Evolutionary conservation across 2,888 invertebrate genomes (phyloP), one percentile per base, ranked within the genome.

Genomic region (Eupeodes luniger): DNA sequence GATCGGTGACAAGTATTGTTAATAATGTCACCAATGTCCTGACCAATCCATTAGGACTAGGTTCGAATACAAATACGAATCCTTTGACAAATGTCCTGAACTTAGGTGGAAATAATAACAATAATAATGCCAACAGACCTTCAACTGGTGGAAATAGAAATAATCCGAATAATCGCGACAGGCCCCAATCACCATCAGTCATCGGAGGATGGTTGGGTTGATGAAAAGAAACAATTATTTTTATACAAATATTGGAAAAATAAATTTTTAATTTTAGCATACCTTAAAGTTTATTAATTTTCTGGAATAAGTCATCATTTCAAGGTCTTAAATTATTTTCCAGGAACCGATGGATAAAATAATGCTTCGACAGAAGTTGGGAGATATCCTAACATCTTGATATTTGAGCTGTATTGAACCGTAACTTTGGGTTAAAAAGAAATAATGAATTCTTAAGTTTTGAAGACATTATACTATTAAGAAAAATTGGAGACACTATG

Each of bases 1-100:
- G 81, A 0, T 57, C 78, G 3, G 53, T 91, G 2, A 85, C 89
- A 16, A 91, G 90, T 12, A 90, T 91, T 44, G 64, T 93, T 40
- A 90, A 89, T 47, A 91, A 89, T 53, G 84, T 90, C 14, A 44
- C 40, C 11, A 72, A 72, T 59, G 27, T 72, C 6, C 12, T 72
- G 27, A 72, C 47, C 27, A 72, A 59, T 59, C 57, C 72, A 47
- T 49, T 72, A 7, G 72, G 72, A 0, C 34, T 72, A 47, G 72
- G 72, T 3, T 59, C 72, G 0, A 57, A 70, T 70, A 12, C 14
- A 0, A 69, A 69, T 11, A 69, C 69, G 4, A 70, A 70, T 16
- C 6, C 70, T 6, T 27, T 70, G 5, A 40, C 57, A 47, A 57
- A 57, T 57, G 5, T 57, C 4, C n/a, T 72, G 12, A 72, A 59